Evolutionary conservation across 1,140 invertebrate genomes (phyloP).

Genomic region (Megalopta genalis): DNA sequence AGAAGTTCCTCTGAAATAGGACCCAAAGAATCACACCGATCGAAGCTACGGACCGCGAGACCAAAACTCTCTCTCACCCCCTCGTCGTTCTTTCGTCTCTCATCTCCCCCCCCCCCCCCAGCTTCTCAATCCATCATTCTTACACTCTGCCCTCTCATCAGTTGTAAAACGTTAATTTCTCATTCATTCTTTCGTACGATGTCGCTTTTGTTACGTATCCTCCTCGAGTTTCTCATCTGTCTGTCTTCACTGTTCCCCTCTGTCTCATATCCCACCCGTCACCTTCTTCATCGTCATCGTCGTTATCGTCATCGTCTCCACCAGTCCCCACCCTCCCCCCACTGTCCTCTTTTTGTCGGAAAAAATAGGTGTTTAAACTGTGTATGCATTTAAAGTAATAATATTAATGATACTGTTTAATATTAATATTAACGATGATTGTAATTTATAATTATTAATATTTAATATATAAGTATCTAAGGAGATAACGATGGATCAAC

Average conservation of each 20-base stretch:
- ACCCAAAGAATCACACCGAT: constrained; percentile 61
- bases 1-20: constrained; percentile 67
- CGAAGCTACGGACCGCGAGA: constrained; percentile 51
- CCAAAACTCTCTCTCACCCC: constrained; percentile 39
- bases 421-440: constrained; percentile 75
- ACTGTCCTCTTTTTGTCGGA: constrained; percentile 66
- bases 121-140: not conserved
- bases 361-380: constrained; percentile 73
- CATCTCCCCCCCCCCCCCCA: not conserved
- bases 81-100: constrained; percentile 10
- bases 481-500: constrained; percentile 59
- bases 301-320: no score
- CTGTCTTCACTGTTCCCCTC: not conserved
- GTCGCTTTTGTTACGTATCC: not conserved
- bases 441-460: constrained; percentile 78
- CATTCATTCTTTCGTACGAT: constrained; percentile 29
- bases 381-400: constrained; percentile 77
- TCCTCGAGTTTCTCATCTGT: constrained; percentile 10
- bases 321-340: not conserved
- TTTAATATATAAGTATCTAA: constrained; percentile 76
- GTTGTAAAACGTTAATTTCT: constrained; percentile 11
- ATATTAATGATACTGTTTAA: constrained; percentile 71
- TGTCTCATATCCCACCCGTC: not conserved
- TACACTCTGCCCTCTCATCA: not conserved
- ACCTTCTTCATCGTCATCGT: no score